phyloP scores from a whole-genome alignment of 1,140 invertebrate species.

The Piezodorus guildinii region DNA sequence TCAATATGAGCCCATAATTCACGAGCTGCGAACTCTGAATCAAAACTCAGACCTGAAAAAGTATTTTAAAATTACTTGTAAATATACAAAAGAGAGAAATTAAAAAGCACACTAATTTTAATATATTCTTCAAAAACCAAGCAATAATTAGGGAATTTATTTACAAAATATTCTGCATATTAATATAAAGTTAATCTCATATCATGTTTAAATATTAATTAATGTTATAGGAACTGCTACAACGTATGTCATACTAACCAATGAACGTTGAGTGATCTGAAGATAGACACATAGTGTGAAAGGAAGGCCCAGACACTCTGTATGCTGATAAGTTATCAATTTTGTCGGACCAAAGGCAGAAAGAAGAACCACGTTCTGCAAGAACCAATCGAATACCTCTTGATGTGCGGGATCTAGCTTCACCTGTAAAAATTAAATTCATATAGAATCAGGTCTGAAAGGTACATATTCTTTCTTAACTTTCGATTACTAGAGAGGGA shows the following conservation, averaged over 20 bases:
- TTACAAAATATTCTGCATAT: no score
- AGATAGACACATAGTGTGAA: slow-evolving; percentile 74
- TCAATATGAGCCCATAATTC: slow-evolving; percentile 58
- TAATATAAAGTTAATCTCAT: no score
- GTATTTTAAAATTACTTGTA: background rate
- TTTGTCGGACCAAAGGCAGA: slow-evolving; percentile 74
- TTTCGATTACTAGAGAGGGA: no score
- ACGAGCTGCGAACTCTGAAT: slow-evolving; percentile 56
- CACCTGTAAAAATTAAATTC: slow-evolving; percentile 36
- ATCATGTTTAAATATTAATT: no score
- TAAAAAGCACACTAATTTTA: no score
- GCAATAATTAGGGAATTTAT: no score
- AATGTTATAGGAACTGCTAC: no score
- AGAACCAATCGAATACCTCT: slow-evolving; percentile 61
- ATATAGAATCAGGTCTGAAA: no score
- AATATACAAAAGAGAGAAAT: no score
- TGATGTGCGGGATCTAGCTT: slow-evolving; percentile 54
- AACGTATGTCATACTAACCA: slow-evolving; percentile 25
- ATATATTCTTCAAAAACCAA: no score
- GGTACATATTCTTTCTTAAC: no score
- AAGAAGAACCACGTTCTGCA: slow-evolving; percentile 72
- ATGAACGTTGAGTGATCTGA: slow-evolving; percentile 48
- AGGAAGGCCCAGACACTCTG: slow-evolving; percentile 43
- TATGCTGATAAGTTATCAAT: slow-evolving; percentile 59
- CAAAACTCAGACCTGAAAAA: slow-evolving; percentile 44